Evolutionary conservation across 2,888 invertebrate species (phyloP).

Genomic region (Nemotelus nigrinus): DNA sequence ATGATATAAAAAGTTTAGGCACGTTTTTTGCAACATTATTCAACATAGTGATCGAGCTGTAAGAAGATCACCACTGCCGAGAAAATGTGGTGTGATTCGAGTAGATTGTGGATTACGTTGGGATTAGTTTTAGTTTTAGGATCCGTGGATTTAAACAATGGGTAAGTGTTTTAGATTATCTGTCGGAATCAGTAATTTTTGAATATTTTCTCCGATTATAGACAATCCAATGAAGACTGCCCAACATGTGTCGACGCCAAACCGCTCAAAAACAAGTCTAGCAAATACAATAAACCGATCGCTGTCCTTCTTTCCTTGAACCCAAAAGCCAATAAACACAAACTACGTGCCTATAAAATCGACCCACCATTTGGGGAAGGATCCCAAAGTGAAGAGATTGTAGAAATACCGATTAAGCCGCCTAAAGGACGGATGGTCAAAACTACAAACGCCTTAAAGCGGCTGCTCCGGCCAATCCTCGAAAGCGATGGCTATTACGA

Average conservation of each 20-base stretch:
- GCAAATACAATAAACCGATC: conserved; percentile 4
- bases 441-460: not conserved
- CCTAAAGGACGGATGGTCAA: not conserved
- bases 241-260: conserved; percentile 22
- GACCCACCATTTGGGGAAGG: not conserved
- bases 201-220: not conserved
- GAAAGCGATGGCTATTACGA: conserved; percentile 6
- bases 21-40: not conserved
- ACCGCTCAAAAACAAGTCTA: not conserved
- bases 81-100: conserved; percentile 8
- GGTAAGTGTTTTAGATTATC: not conserved
- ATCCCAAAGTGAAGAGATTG: conserved; percentile 25
- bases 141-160: not conserved
- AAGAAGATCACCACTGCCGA: not conserved
- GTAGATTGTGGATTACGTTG: not conserved
- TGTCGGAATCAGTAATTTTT: not conserved
- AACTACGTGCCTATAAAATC: not conserved
- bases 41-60: not conserved
- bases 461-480: conserved; percentile 10
- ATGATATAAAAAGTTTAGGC: conserved; percentile 12
- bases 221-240: not conserved
- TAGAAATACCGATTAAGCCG: not conserved
- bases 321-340: not conserved
- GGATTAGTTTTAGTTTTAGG: conserved; percentile 4
- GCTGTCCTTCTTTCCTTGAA: conserved; percentile 27